Conservation (phyloP, 2,888 invertebrate species). For the Tipula vernalis region DNA sequence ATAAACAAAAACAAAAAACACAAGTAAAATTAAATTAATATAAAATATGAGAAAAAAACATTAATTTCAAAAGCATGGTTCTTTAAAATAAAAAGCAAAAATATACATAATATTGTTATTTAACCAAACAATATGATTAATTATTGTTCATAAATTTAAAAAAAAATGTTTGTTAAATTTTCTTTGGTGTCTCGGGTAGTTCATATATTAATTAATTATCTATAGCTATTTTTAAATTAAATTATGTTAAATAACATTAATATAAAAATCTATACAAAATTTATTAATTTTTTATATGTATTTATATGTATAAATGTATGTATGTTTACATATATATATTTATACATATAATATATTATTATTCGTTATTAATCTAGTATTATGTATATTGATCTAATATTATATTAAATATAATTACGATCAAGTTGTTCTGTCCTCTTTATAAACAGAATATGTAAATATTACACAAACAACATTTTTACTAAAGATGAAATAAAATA, state of each 20-base stretch:
- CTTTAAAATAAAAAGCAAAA: background rate
- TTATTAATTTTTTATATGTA: background rate
- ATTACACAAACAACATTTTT: background rate
- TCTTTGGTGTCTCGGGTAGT: background rate
- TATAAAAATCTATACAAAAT: background rate
- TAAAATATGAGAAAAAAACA: conserved; percentile 11
- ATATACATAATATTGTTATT: background rate
- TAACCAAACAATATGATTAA: background rate
- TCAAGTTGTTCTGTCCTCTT: no score
- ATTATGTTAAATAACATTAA: background rate
- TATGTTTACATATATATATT: background rate
- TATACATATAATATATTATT: background rate
- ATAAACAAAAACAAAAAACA: conserved; percentile 9
- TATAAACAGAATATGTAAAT: background rate
- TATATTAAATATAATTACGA: background rate
- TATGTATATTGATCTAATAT: background rate
- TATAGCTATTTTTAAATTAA: background rate
- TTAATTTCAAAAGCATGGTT: background rate
- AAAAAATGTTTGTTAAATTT: background rate
- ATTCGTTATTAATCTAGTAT: background rate
- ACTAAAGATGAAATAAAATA: background rate
- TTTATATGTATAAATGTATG: background rate
- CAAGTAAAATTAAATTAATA: conserved; percentile 6
- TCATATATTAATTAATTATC: background rate
- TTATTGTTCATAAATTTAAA: background rate